These are phyloP conservation scores for Sericinus montela DNA, from an alignment of 2,888 invertebrate species.

Conservation along the genomic window DNA sequence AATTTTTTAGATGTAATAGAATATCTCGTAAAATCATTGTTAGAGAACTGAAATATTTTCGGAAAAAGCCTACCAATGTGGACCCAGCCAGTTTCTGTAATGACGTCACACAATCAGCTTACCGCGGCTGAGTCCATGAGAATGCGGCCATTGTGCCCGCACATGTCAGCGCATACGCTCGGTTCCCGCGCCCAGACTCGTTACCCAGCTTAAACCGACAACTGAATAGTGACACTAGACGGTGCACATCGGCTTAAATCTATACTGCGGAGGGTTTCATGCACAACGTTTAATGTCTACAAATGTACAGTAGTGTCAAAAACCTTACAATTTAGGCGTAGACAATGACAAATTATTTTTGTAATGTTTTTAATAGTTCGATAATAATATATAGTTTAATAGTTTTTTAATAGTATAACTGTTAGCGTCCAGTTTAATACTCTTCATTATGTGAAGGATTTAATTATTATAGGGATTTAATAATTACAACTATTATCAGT, in stretches of 20 bases:
- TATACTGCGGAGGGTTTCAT: constrained; percentile 9
- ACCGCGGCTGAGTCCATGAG: constrained; percentile 74
- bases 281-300: constrained; percentile 13
- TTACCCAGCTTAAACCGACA: constrained; percentile 40
- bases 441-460: too few species aligned
- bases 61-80: constrained; percentile 30
- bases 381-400: too few species aligned
- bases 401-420: too few species aligned
- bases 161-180: constrained; percentile 71
- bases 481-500: too few species aligned
- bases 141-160: constrained; percentile 76
- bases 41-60: constrained; percentile 19
- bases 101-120: constrained; percentile 80
- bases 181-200: constrained; percentile 34
- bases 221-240: constrained; percentile 36
- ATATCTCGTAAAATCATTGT: too few species aligned
- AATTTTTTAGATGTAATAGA: too few species aligned
- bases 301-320: constrained; percentile 4
- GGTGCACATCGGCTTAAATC: constrained; percentile 26
- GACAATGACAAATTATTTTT: too few species aligned
- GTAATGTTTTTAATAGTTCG: too few species aligned
- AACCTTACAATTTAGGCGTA: not conserved
- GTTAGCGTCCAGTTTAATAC: too few species aligned
- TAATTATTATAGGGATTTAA: too few species aligned
- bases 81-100: constrained; percentile 38